Evolutionary conservation across 2,888 invertebrate genomes (phyloP), one percentile per base, ranked within the genome.

Genomic region (Andrena dorsata): DNA sequence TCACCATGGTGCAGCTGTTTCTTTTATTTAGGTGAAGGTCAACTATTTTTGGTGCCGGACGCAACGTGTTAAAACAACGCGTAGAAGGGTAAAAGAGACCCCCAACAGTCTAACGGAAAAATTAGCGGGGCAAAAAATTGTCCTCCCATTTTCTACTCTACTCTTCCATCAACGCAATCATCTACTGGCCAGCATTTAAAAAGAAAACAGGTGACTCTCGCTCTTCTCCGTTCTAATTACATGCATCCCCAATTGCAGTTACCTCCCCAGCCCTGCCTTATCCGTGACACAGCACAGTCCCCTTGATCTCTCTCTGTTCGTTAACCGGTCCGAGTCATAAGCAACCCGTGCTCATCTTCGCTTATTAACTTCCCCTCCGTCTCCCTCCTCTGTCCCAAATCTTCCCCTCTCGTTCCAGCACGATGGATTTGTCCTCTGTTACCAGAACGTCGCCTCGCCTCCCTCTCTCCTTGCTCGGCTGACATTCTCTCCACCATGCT

Each of bases 401-500:
- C 41, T 30, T 26, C 20, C 28, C 35, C 56, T 32, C 58, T 13
- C 0, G 16, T 23, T 2, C 4, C 16, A 8, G 1, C 47, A n/a
- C 16, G 60, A 60, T 30, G 49, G 61, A 71, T 51, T 49, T 13
- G 16, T 66, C 41, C 28, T 73, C 69, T 41, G 56, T 61, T 41
- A 41, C 23, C 53, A 32, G 61, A 68, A 30, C 28, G 47, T 20
- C 66, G 61, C 60, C 41, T 41, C 41, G 41, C 41, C 41, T 53
- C 81, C 74, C 78, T 71, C 64, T 64, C 70, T 76, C 63, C 32
- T 16, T 30, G n/a, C 41, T 56, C 68, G 41, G 20, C 77, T 71
- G 74, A 75, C 85, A 65, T 86, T 83, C 82, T 80, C 79, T 68
- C 83, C 49, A 78, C 60, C 69, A 23, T 28, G 68, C 41, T 64